phyloP scores from a whole-genome alignment of 1,140 invertebrate genomes.

The Lucilia sericata region DNA sequence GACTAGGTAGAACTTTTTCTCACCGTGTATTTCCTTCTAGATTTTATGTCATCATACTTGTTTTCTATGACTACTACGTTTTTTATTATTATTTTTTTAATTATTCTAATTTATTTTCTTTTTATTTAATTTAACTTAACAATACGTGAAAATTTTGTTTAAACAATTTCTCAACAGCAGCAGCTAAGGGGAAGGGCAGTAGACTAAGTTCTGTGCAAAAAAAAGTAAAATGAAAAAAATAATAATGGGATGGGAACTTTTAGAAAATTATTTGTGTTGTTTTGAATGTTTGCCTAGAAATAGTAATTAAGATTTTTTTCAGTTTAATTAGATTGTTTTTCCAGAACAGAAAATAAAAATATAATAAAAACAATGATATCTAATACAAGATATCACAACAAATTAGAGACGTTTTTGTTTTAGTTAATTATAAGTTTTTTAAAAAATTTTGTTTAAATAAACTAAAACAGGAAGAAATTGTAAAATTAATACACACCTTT shows the following conservation, averaged over 20 bases:
- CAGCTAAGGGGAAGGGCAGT: neutral
- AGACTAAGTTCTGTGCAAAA: neutral
- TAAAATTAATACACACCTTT: neutral
- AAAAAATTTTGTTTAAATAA: neutral
- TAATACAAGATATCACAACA: neutral
- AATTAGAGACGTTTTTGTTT: neutral
- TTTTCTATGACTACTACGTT: no score
- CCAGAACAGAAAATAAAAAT: neutral
- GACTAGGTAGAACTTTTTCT: no score
- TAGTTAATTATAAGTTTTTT: neutral
- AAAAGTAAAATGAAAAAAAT: no score
- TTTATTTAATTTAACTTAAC: neutral
- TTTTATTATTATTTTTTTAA: no score
- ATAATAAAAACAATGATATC: neutral
- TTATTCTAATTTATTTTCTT: neutral
- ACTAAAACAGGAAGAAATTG: neutral
- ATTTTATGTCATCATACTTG: no score
- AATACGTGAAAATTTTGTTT: neutral
- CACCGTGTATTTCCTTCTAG: neutral
- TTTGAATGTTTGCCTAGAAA: neutral
- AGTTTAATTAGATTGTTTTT: slow-evolving; percentile 4
- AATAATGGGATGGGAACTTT: neutral
- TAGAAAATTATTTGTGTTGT: neutral
- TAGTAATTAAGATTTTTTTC: neutral
- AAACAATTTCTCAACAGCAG: neutral